Conservation (phyloP, 2,797 vertebrate genomes). For the Diplodus sargus region DNA sequence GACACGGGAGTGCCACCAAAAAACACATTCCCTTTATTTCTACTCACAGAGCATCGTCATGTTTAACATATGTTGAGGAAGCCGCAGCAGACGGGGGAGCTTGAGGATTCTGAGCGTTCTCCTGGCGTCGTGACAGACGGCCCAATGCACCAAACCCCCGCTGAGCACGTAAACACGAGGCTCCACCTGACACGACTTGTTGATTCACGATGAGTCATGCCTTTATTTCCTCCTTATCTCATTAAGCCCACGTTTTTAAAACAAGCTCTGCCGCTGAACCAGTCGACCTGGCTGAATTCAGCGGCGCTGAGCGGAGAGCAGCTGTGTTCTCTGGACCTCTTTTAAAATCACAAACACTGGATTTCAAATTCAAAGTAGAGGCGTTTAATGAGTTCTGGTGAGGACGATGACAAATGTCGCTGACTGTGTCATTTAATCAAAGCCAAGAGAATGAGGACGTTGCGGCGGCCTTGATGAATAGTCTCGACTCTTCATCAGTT, state of each 20-base stretch:
- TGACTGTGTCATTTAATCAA: slow-evolving; percentile 24
- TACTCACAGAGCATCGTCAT: slow-evolving; percentile 1
- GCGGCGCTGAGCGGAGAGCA: slow-evolving; percentile 31
- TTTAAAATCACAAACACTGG: slow-evolving; percentile 12
- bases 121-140: slow-evolving; percentile 45
- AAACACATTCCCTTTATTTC: too few species aligned
- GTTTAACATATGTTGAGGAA: slow-evolving; percentile 27
- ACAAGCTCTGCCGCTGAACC: slow-evolving; percentile 7
- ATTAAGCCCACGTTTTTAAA: slow-evolving; percentile 23
- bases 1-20: too few species aligned
- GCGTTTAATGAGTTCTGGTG: slow-evolving; percentile 29
- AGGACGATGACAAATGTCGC: not conserved
- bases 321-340: slow-evolving; percentile 3
- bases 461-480: not conserved
- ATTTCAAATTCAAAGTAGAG: slow-evolving; percentile 45
- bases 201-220: slow-evolving; percentile 68
- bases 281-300: not conserved
- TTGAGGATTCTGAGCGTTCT: slow-evolving; percentile 40
- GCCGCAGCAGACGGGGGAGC: slow-evolving; percentile 42
- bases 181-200: slow-evolving; percentile 60
- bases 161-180: slow-evolving; percentile 56
- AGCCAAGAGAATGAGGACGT: not conserved
- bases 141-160: slow-evolving; percentile 39
- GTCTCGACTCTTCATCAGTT: slow-evolving; percentile 19
- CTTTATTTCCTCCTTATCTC: slow-evolving; percentile 36